These are phyloP conservation scores for Trichogramma dendrolimi DNA, from an alignment of 2,888 invertebrate species.

Conservation along the genomic window DNA sequence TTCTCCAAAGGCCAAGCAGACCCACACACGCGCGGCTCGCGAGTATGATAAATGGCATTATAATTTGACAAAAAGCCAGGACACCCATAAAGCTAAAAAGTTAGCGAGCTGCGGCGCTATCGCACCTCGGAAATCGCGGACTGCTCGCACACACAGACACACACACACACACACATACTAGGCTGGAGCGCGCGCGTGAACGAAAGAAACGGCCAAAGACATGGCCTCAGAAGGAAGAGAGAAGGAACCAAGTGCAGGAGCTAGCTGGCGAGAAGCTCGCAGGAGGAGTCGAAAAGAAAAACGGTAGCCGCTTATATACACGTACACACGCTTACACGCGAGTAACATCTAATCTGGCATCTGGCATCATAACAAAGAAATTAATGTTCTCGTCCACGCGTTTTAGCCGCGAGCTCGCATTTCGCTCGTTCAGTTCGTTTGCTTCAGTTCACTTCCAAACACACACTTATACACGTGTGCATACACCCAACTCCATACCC, in stretches of 20 bases:
- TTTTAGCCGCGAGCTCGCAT: slow-evolving; percentile 11
- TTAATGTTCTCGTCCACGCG: slow-evolving; percentile 31
- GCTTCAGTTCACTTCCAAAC: too few species aligned
- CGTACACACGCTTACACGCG: slow-evolving; percentile 1
- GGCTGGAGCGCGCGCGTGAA: neutral
- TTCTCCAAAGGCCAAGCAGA: too few species aligned
- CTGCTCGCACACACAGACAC: neutral
- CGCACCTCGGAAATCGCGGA: slow-evolving; percentile 22
- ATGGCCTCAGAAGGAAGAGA: neutral
- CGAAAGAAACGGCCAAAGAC: neutral
- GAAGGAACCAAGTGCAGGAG: slow-evolving; percentile 6
- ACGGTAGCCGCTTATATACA: slow-evolving; percentile 22
- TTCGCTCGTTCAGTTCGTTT: too few species aligned
- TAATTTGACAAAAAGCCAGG: slow-evolving; percentile 24
- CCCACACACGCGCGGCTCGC: neutral
- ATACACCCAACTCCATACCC: too few species aligned
- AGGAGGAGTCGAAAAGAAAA: slow-evolving; percentile 25
- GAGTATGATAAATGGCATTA: slow-evolving; percentile 25
- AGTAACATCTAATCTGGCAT: slow-evolving; percentile 30
- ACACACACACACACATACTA: neutral
- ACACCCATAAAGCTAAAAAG: slow-evolving; percentile 22
- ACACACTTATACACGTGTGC: too few species aligned
- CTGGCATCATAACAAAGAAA: slow-evolving; percentile 34
- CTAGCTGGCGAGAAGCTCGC: neutral
- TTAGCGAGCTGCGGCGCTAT: slow-evolving; percentile 14